A percentile compares a stretch with the other conserved stretches of the same genome.
Evolutionary conservation across 2,113 vertebrate genomes (phyloP).

Genomic region (Notiomystis cincta): DNA sequence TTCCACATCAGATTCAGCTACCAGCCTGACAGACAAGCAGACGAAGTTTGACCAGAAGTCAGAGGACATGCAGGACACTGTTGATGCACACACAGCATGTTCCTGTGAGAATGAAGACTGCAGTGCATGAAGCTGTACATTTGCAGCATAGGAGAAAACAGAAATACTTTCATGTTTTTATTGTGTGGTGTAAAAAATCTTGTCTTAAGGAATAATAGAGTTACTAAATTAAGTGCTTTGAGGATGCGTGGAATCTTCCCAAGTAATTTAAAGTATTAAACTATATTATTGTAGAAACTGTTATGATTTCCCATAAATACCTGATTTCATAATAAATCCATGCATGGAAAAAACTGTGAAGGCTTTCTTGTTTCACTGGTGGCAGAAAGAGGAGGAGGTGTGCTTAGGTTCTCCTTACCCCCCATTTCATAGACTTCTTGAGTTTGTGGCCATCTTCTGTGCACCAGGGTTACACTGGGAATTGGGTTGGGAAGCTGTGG

Average conservation of each 20-base stretch:
- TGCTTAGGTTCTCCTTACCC: not conserved
- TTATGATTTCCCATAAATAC: not conserved
- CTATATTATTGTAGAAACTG: constrained; percentile 25
- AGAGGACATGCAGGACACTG: constrained; percentile 24
- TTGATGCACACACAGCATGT: constrained; percentile 38
- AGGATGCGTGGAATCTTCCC: not conserved
- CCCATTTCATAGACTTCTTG: accelerated
- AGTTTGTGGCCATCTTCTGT: not conserved
- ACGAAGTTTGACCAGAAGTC: constrained; percentile 5
- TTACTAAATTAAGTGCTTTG: constrained; percentile 21
- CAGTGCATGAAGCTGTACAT: not conserved
- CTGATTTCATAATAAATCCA: constrained; percentile 62
- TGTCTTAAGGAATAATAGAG: not conserved
- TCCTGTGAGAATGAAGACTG: constrained; percentile 10
- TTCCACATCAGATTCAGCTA: constrained; percentile 11
- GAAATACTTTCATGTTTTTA: constrained; percentile 31
- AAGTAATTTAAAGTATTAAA: constrained; percentile 60
- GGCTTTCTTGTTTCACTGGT: not conserved
- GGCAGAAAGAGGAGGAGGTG: not conserved
- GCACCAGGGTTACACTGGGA: not conserved
- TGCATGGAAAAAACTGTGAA: constrained; percentile 27
- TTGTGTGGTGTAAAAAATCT: not conserved
- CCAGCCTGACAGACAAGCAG: constrained; percentile 18
- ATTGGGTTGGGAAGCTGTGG: not conserved
- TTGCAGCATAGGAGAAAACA: not conserved